phyloP scores from a whole-genome alignment of 2,888 invertebrate genomes.

The Chloroclysta siterata region DNA sequence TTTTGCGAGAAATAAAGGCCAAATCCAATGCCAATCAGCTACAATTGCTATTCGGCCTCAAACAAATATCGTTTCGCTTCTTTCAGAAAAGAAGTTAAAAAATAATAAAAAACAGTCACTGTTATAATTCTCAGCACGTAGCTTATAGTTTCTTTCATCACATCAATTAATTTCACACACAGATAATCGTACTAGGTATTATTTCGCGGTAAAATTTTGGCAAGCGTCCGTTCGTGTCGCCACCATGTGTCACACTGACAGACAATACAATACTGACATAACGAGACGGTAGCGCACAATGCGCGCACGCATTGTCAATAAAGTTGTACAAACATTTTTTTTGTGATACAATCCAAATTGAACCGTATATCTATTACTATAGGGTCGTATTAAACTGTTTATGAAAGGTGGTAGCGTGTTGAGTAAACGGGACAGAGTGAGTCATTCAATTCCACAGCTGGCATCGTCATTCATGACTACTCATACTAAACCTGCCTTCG shows the following conservation, averaged over 20 bases:
- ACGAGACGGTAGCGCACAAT: constrained; percentile 66
- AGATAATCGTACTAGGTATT: constrained; percentile 38
- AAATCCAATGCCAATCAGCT: constrained; percentile 48
- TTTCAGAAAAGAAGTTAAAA: constrained; percentile 67
- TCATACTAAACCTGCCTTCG: constrained; percentile 51
- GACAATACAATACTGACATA: constrained; percentile 49
- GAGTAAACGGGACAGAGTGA: constrained; percentile 66
- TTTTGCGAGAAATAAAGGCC: constrained; percentile 37
- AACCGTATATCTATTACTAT: constrained; percentile 17
- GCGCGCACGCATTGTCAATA: constrained; percentile 74
- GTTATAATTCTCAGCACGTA: constrained; percentile 66
- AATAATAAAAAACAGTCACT: constrained; percentile 71
- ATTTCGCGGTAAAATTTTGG: constrained; percentile 30
- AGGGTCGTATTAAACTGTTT: not conserved
- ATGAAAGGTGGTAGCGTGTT: constrained; percentile 31
- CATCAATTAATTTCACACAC: constrained; percentile 49
- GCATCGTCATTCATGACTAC: constrained; percentile 73
- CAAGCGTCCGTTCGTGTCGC: constrained; percentile 48
- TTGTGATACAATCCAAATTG: constrained; percentile 31
- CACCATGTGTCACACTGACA: constrained; percentile 63
- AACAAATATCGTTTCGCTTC: constrained; percentile 68
- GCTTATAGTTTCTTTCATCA: constrained; percentile 73
- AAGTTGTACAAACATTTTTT: constrained; percentile 49
- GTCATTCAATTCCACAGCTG: constrained; percentile 71
- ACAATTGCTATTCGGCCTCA: constrained; percentile 49